Conservation (phyloP, 2,888 invertebrate species). For the Nephrotoma appendiculata region DNA sequence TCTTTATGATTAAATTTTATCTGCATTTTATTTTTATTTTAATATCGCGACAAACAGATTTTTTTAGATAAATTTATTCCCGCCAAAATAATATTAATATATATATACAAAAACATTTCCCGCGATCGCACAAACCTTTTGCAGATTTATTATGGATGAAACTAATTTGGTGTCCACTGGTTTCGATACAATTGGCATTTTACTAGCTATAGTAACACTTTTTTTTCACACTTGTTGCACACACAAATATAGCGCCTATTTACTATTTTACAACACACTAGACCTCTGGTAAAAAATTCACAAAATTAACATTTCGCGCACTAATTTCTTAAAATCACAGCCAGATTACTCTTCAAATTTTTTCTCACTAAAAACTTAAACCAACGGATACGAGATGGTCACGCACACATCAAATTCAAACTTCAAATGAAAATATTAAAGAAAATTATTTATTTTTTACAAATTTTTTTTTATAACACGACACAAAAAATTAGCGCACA, state of each 20-base stretch:
- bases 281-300: background rate
- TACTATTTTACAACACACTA: background rate
- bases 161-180: background rate
- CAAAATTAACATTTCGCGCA: background rate
- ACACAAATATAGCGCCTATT: background rate
- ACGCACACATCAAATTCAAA: background rate
- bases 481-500: background rate
- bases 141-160: background rate
- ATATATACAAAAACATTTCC: background rate
- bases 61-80: slow-evolving; percentile 1
- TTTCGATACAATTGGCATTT: slow-evolving; percentile 3
- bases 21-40: background rate
- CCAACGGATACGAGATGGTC: background rate
- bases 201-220: background rate
- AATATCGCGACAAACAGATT: background rate
- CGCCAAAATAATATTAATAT: background rate
- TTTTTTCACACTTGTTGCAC: background rate
- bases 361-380: background rate
- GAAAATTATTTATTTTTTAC: background rate
- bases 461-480: background rate
- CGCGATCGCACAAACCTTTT: background rate
- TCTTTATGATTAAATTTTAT: background rate
- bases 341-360: background rate
- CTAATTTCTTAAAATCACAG: background rate
- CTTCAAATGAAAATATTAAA: slow-evolving; percentile 3